phyloP scores from a whole-genome alignment of 2,113 vertebrate species.

The Emberiza fucata region DNA sequence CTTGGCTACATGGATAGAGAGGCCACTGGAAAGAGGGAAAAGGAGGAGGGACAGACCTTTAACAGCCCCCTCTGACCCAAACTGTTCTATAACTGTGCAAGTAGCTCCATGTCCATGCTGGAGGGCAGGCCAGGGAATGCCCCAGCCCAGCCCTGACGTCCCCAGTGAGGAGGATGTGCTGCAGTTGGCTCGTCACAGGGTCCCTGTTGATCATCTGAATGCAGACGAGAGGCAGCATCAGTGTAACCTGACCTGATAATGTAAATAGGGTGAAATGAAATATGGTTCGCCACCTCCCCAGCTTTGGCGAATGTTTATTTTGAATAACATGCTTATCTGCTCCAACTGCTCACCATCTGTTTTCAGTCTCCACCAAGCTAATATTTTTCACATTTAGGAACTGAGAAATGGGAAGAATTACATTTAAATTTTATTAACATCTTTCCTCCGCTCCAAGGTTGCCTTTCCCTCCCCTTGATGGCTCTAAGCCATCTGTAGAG shows the following conservation, averaged over 20 bases:
- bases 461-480: slow-evolving; percentile 9
- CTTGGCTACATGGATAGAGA: neutral
- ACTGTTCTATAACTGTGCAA: rapidly evolving
- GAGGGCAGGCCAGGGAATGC: neutral
- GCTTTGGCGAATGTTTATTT: slow-evolving; percentile 78
- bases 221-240: slow-evolving; percentile 66
- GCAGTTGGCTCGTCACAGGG: slow-evolving; percentile 30
- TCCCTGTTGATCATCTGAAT: slow-evolving; percentile 51
- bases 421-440: slow-evolving; percentile 70
- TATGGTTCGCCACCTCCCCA: slow-evolving; percentile 70
- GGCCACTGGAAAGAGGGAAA: neutral
- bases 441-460: slow-evolving; percentile 38
- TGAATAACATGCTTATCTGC: slow-evolving; percentile 73
- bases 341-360: slow-evolving; percentile 80
- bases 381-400: slow-evolving; percentile 74
- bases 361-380: slow-evolving; percentile 73
- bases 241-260: slow-evolving; percentile 67
- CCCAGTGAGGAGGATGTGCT: neutral
- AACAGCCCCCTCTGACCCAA: neutral
- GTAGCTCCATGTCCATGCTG: rapidly evolving
- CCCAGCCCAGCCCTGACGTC: neutral
- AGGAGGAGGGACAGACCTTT: neutral
- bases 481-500: slow-evolving; percentile 49
- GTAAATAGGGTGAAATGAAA: slow-evolving; percentile 74
- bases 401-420: slow-evolving; percentile 67